These are phyloP conservation scores for Palythoa grandiflora DNA, from an alignment of 92 coral and sea anemone genomes.

Conservation along the genomic window DNA sequence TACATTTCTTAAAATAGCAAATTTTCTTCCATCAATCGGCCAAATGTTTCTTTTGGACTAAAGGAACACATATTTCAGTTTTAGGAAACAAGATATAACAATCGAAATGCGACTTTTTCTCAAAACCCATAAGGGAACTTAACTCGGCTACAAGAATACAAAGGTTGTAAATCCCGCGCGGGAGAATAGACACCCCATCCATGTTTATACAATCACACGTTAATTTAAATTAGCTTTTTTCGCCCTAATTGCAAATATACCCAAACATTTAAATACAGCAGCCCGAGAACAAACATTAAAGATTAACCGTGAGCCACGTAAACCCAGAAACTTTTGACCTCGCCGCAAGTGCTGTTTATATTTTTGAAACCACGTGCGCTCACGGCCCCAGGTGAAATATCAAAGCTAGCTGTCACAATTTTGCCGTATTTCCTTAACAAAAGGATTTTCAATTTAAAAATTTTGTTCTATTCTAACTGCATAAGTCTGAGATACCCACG, in stretches of 20 bases:
- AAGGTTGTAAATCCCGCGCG: background rate
- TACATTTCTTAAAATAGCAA: no score
- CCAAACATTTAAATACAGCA: conserved; percentile 60
- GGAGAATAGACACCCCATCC: background rate
- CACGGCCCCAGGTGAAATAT: no score
- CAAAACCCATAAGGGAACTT: background rate
- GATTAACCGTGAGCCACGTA: conserved; percentile 15
- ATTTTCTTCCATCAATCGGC: no score
- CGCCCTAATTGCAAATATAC: conserved; percentile 67
- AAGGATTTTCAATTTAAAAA: no score
- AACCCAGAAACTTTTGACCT: conserved; percentile 27
- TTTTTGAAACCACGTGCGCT: background rate
- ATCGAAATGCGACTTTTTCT: background rate
- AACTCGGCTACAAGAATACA: background rate
- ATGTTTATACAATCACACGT: conserved; percentile 49
- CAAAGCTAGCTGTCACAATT: no score
- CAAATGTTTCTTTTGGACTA: no score
- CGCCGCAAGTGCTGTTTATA: background rate
- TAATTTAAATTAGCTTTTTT: conserved; percentile 46
- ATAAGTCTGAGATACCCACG: background rate
- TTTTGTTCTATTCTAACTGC: background rate
- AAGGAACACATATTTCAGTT: background rate
- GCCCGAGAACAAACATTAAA: conserved; percentile 30
- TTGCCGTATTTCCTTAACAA: no score
- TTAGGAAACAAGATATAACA: background rate